Evolutionary conservation across 2,888 invertebrate genomes (phyloP).

Genomic region (Cerceris ruficornis): DNA sequence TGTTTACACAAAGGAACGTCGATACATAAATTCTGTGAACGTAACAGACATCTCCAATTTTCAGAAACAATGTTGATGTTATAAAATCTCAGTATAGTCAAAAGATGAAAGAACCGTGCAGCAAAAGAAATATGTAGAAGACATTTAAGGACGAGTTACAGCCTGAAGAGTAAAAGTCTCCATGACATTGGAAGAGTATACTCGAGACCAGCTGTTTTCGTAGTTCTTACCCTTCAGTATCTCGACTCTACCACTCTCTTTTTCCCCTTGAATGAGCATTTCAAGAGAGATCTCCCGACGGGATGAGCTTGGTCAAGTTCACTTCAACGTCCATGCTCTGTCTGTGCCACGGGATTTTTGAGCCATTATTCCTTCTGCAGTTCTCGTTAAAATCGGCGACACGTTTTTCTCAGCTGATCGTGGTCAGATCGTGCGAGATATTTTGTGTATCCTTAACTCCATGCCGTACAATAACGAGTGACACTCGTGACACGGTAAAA

Average conservation of each 20-base stretch:
- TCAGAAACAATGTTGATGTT: too few species aligned
- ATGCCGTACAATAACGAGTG: too few species aligned
- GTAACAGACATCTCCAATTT: too few species aligned
- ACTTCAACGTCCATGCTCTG: conserved; percentile 21
- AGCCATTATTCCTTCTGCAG: conserved; percentile 1
- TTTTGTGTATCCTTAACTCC: too few species aligned
- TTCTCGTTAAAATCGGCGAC: background rate
- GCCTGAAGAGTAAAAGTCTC: conserved; percentile 15
- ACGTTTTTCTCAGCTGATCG: background rate
- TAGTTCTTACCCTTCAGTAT: conserved; percentile 12
- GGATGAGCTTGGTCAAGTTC: conserved; percentile 47
- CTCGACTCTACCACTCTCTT: conserved; percentile 27
- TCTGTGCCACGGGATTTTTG: conserved; percentile 27
- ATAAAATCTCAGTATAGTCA: background rate
- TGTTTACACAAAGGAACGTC: too few species aligned
- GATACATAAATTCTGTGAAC: too few species aligned
- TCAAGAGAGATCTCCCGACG: conserved; percentile 19
- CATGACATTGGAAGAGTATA: conserved; percentile 13
- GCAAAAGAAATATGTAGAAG: background rate
- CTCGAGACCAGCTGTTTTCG: conserved; percentile 35
- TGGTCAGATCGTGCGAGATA: background rate
- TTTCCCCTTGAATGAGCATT: conserved; percentile 20
- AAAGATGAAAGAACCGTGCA: background rate
- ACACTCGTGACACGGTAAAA: too few species aligned
- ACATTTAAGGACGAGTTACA: conserved; percentile 7